phyloP scores from a whole-genome alignment of 2,797 vertebrate species.

The Bradypodion ventrale region DNA sequence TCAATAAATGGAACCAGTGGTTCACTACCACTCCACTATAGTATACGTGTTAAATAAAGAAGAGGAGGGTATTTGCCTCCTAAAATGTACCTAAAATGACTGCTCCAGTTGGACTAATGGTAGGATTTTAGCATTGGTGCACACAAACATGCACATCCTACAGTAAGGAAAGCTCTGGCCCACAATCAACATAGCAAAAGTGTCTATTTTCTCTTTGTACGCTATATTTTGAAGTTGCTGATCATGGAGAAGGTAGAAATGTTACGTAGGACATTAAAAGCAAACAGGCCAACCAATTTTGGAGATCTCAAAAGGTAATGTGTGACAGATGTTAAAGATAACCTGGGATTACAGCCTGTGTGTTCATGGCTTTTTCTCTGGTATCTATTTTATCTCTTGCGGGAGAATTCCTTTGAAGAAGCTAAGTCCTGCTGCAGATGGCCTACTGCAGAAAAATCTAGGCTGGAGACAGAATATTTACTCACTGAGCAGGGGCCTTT shows the following conservation, averaged over 20 bases:
- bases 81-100: too few relatives aligned
- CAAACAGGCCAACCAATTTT: not conserved
- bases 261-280: not conserved
- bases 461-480: not conserved
- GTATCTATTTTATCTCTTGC: not conserved
- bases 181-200: not conserved
- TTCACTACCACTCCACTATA: not conserved
- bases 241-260: not conserved
- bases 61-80: too few relatives aligned
- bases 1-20: not conserved
- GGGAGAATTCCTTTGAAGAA: not conserved
- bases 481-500: not conserved
- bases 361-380: not conserved
- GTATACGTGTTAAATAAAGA: too few relatives aligned
- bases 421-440: not conserved
- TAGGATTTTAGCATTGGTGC: not conserved
- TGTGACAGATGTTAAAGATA: not conserved
- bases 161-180: not conserved
- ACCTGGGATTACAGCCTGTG: not conserved
- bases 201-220: not conserved
- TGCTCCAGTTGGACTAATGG: too few relatives aligned
- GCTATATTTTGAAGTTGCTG: not conserved
- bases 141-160: not conserved
- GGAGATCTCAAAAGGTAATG: not conserved
- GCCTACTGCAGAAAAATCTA: not conserved